Evolutionary conservation across 2,113 vertebrate species (phyloP), one percentile per base, ranked within the genome.

Genomic region (Pelecanus crispus): DNA sequence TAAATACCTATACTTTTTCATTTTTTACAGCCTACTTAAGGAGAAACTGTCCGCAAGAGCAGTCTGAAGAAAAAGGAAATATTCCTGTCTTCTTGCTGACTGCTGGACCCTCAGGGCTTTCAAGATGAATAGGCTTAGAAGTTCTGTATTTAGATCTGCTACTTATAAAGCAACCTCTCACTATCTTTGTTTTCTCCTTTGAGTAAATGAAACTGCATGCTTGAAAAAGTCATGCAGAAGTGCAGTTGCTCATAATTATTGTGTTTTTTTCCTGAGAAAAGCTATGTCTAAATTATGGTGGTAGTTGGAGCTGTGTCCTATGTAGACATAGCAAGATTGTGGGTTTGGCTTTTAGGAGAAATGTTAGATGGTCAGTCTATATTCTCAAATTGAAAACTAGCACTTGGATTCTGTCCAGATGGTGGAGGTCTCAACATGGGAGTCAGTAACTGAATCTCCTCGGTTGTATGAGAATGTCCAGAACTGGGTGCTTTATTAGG

Each of bases 261-360:
- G 4, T 18, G 6, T 11, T 38, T 87, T 66, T 67, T 72, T 47
- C 3, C 38, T 73, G 36, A 28, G 55, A 70, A 92, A 73, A 72
- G 3, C 0, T 66, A 53, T 25, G 1, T 38, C 42, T 85, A 67
- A 22, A 9, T 92, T 75, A 75, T 29, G 47, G 14, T 59, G 20
- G 32, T n/a, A 63, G 49, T 38, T 3, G 1, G 31, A 94, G 28
- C 14, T 17, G 18, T 7, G 67, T 68, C 32, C 47, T 88, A 25
- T 0, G 0, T 11, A 50, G 38, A 26, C 21, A 15, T 12, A 36
- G 21, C 11, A 1, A 1, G 9, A 47, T 25, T 42, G 10, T 63
- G 44, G 47, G 8, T 87, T 88, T 47, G 14, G 6, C 7, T 86
- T 10, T 66, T 42, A 78, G 45, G 18, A 32, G 25, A 78, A 81